phyloP scores from a whole-genome alignment of 2,113 vertebrate genomes.

The Forbesichthys agassizii region DNA sequence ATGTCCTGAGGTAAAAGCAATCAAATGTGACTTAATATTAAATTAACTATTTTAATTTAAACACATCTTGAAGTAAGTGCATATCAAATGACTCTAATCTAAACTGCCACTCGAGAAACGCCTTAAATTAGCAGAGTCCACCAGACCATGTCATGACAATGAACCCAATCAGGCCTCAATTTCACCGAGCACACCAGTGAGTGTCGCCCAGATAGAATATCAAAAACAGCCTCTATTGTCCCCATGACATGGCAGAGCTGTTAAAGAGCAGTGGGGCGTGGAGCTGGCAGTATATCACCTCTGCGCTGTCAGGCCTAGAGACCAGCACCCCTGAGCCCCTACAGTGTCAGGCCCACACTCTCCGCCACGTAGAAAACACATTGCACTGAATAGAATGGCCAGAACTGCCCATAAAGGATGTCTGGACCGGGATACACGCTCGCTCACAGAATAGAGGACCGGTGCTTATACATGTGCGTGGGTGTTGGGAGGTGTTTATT shows the following conservation, averaged over 20 bases:
- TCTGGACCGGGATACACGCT: no score
- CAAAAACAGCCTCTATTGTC: conserved; percentile 68
- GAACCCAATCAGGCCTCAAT: conserved; percentile 45
- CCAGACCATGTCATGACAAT: conserved; percentile 43
- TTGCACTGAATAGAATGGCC: neutral
- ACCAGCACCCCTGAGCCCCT: conserved; percentile 40
- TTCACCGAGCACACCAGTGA: conserved; percentile 36
- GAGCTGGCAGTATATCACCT: conserved; percentile 69
- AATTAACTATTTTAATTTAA: conserved; percentile 8
- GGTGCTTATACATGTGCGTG: neutral
- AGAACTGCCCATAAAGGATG: no score
- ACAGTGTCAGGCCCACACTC: conserved; percentile 52
- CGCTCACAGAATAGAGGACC: neutral
- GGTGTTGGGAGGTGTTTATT: conserved; percentile 2
- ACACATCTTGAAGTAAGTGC: conserved; percentile 11
- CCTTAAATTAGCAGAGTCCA: conserved; percentile 54
- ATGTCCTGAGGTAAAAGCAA: conserved; percentile 5
- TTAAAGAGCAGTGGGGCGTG: conserved; percentile 68
- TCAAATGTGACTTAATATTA: conserved; percentile 26
- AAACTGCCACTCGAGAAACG: conserved; percentile 15
- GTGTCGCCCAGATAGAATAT: conserved; percentile 65
- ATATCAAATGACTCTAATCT: conserved; percentile 46
- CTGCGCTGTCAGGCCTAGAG: conserved; percentile 62
- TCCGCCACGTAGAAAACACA: neutral
- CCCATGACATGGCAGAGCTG: conserved; percentile 47